phyloP scores from a whole-genome alignment of 2,113 vertebrate genomes.

The Podiceps cristatus region DNA sequence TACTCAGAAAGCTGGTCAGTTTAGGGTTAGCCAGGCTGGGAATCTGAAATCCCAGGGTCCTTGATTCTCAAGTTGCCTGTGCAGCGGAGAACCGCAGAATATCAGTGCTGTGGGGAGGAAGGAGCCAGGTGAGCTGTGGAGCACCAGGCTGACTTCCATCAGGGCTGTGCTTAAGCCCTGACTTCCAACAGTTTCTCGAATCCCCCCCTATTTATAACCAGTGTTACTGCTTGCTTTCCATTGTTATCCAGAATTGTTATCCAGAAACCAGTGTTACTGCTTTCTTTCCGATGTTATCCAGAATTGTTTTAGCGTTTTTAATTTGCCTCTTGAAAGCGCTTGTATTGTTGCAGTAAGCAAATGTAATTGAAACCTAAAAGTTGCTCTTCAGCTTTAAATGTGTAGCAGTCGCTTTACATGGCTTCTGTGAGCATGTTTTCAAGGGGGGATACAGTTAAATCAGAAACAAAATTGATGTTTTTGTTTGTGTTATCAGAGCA shows the following conservation, averaged over 20 bases:
- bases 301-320: background rate
- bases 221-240: background rate
- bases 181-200: background rate
- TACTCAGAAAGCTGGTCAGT: background rate
- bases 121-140: background rate
- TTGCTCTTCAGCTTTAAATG: background rate
- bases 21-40: background rate
- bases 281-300: background rate
- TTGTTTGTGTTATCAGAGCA: background rate
- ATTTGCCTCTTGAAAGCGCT: background rate
- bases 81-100: background rate
- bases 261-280: accelerated
- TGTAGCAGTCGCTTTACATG: background rate
- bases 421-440: background rate
- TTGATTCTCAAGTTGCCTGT: background rate
- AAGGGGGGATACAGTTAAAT: background rate
- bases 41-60: background rate
- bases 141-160: background rate
- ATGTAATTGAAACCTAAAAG: background rate
- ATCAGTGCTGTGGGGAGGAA: background rate
- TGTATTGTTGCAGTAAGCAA: background rate
- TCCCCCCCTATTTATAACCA: accelerated
- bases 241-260: background rate
- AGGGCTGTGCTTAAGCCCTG: background rate
- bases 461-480: background rate